A percentile compares a stretch with the other conserved stretches of the same genome.
These are phyloP conservation scores for Trogon surrucura DNA, from an alignment of 2,113 vertebrate species.

Conservation along the genomic window DNA sequence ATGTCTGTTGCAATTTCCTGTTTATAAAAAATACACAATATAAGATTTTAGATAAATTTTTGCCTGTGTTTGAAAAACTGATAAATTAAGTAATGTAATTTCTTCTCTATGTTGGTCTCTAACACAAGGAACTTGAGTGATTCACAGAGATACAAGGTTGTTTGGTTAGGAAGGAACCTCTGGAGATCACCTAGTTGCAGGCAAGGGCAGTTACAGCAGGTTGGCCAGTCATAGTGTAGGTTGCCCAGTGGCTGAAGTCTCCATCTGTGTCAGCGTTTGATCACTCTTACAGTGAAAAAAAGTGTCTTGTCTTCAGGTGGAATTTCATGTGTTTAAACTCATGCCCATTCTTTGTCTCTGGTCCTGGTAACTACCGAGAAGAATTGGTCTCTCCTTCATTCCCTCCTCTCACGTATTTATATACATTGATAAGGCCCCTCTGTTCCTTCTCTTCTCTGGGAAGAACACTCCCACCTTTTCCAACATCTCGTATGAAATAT, in stretches of 20 bases:
- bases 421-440: background rate
- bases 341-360: background rate
- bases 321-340: background rate
- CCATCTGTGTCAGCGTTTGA: background rate
- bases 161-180: background rate
- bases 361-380: background rate
- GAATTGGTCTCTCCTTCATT: background rate
- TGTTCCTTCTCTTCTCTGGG: background rate
- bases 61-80: background rate
- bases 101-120: background rate
- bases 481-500: background rate
- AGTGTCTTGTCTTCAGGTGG: background rate
- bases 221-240: background rate
- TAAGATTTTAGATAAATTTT: slow-evolving; percentile 39
- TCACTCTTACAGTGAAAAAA: background rate
- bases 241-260: no score
- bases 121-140: background rate
- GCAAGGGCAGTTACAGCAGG: background rate
- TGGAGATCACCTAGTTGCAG: background rate
- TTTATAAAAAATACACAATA: background rate
- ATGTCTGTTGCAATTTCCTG: slow-evolving; percentile 25
- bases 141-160: background rate
- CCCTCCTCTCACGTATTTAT: background rate
- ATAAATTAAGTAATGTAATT: background rate
- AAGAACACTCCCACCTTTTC: background rate